Evolutionary conservation across 30 jellyfish, hydroid and myxozoan genomes (phyloP).

Genomic region (Sanderia malayensis): DNA sequence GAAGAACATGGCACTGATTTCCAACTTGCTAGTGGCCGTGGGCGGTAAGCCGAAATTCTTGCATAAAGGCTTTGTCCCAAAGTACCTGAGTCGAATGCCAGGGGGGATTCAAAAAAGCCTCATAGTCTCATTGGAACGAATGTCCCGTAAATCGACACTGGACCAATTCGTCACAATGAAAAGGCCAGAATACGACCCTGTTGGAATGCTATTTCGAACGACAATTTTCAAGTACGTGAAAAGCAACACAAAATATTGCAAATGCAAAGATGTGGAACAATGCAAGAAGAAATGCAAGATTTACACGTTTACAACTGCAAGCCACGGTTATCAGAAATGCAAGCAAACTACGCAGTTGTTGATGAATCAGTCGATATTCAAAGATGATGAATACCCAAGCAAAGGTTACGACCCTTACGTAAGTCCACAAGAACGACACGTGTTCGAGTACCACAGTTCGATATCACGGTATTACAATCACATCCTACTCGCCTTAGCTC

Average conservation of each 20-base stretch:
- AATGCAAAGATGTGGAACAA: neutral
- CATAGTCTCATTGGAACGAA: slow-evolving; percentile 21
- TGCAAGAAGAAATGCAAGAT: neutral
- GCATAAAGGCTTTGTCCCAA: slow-evolving; percentile 23
- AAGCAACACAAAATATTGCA: neutral
- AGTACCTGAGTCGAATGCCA: slow-evolving; percentile 29
- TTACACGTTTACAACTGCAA: neutral
- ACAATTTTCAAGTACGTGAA: slow-evolving; percentile 9
- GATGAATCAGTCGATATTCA: neutral
- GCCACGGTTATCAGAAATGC: neutral
- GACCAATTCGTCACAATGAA: neutral
- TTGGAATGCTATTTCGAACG: slow-evolving; percentile 14
- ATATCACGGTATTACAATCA: slow-evolving; percentile 21
- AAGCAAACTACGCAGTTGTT: neutral
- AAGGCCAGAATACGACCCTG: slow-evolving; percentile 24
- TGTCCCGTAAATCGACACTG: neutral
- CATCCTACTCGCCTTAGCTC: slow-evolving; percentile 27
- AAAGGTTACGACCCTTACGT: slow-evolving; percentile 7
- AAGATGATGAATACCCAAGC: neutral
- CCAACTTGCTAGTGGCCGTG: slow-evolving; percentile 2
- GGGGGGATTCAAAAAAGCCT: slow-evolving; percentile 16
- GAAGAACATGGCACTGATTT: slow-evolving; percentile 8
- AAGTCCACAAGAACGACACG: slow-evolving; percentile 33
- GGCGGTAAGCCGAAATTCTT: slow-evolving; percentile 37
- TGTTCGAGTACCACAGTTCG: slow-evolving; percentile 29